Evolutionary conservation across 1,140 invertebrate genomes (phyloP).

Genomic region (Solen grandis): DNA sequence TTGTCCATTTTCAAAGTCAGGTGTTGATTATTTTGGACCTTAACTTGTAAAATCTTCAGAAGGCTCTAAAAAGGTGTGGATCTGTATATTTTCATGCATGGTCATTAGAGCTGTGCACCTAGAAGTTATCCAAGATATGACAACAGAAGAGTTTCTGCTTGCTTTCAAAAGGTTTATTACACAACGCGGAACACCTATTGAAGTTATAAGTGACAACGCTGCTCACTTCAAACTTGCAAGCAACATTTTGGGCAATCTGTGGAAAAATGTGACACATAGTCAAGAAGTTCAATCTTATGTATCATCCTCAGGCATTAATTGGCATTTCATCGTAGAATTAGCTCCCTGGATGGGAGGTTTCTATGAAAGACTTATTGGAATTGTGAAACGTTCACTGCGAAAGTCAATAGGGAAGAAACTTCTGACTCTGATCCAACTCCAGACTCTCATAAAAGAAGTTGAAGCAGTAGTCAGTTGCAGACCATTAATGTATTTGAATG

Average conservation of each 20-base stretch:
- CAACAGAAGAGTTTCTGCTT: slow-evolving; percentile 2
- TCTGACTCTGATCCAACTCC: slow-evolving; percentile 9
- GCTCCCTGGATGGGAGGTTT: too few species aligned
- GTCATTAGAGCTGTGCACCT: not conserved
- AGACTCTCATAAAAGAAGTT: slow-evolving; percentile 8
- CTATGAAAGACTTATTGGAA: slow-evolving; percentile 11
- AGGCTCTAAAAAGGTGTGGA: slow-evolving; percentile 19
- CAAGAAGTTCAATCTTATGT: slow-evolving; percentile 1
- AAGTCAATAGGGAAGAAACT: not conserved
- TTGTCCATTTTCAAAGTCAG: not conserved
- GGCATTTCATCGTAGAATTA: slow-evolving; percentile 7
- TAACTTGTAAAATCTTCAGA: not conserved
- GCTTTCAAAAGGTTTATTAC: slow-evolving; percentile 1
- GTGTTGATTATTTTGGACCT: slow-evolving; percentile 18
- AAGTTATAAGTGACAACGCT: slow-evolving; percentile 26
- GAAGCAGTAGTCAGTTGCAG: slow-evolving; percentile 12
- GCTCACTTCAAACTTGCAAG: slow-evolving; percentile 6
- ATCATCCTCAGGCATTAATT: not conserved
- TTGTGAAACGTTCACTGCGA: not conserved
- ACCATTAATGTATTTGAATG: slow-evolving; percentile 2
- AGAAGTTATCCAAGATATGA: slow-evolving; percentile 1
- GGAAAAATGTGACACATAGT: not conserved
- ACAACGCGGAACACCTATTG: not conserved
- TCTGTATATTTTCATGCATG: slow-evolving; percentile 20
- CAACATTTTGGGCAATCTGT: not conserved